Percentiles rank a stretch among this genome's conserved stretches.
Conservation (phyloP, 2,797 vertebrate genomes). For the Cirrhinus molitorella region DNA sequence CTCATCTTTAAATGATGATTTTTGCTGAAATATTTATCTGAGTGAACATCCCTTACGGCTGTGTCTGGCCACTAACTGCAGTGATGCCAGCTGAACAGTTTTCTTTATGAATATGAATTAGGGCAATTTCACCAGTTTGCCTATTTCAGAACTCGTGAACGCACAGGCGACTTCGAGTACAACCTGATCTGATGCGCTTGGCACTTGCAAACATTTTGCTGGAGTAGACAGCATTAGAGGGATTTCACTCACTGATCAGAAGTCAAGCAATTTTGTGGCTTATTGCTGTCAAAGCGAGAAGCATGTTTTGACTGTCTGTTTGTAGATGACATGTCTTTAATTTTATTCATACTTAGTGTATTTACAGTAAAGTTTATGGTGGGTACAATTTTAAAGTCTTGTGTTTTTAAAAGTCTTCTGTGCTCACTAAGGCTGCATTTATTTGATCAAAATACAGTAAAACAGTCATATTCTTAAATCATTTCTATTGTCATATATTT, state of each 20-base stretch:
- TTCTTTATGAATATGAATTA: constrained; percentile 50
- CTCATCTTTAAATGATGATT: constrained; percentile 80
- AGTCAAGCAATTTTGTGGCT: background rate
- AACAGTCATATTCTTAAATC: background rate
- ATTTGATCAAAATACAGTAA: background rate
- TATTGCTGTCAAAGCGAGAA: constrained; percentile 12
- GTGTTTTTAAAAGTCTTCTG: background rate
- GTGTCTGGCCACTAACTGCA: constrained; percentile 69
- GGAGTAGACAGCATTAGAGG: constrained; percentile 17
- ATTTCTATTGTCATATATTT: background rate
- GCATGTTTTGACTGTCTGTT: constrained; percentile 6
- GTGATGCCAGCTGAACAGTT: constrained; percentile 62
- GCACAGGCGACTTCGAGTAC: background rate
- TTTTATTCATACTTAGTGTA: background rate
- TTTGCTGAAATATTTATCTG: constrained; percentile 78
- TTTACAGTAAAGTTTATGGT: background rate
- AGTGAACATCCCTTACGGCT: constrained; percentile 65
- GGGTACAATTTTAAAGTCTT: background rate
- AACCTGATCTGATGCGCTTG: constrained; percentile 21
- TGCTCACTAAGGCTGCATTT: background rate
- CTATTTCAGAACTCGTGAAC: constrained; percentile 22
- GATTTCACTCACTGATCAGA: constrained; percentile 19
- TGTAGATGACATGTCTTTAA: background rate
- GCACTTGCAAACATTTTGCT: constrained; percentile 22
- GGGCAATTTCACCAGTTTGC: constrained; percentile 39